Conservation (phyloP, 30 jellyfish, hydroid and myxozoan genomes). For the Aurelia coerulea region DNA sequence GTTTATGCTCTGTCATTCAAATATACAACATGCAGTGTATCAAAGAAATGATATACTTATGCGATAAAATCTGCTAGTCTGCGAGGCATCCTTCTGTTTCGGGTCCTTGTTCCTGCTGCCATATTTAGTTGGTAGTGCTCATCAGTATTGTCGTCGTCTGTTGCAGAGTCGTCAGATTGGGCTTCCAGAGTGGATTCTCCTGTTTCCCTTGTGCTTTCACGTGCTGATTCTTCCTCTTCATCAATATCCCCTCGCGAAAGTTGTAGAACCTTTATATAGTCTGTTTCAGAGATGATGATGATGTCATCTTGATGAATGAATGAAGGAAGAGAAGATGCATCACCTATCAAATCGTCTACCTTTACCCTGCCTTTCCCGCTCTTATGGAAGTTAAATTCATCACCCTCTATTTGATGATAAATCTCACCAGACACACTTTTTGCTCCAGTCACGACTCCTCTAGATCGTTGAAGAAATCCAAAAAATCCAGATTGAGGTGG, state of each 20-base stretch:
- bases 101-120: conserved; percentile 18
- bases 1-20: no score
- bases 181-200: conserved; percentile 3
- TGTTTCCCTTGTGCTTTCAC: conserved; percentile 4
- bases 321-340: background rate
- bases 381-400: conserved; percentile 5
- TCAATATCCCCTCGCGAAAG: conserved; percentile 25
- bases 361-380: conserved; percentile 19
- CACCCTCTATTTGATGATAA: conserved; percentile 21
- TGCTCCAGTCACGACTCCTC: conserved; percentile 27
- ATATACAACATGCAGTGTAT: background rate
- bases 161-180: conserved; percentile 12
- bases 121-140: background rate
- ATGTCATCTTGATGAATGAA: conserved; percentile 15
- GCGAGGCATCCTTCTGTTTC: conserved; percentile 1
- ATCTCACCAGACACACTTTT: conserved; percentile 14
- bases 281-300: conserved; percentile 3
- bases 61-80: background rate
- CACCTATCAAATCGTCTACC: conserved; percentile 9
- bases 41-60: no score
- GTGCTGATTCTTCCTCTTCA: conserved; percentile 19
- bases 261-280: background rate
- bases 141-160: conserved; percentile 63
- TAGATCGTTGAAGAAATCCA: conserved; percentile 8
- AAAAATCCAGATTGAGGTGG: background rate